phyloP scores from a whole-genome alignment of 2,888 invertebrate genomes.

The Hemithea aestivaria region DNA sequence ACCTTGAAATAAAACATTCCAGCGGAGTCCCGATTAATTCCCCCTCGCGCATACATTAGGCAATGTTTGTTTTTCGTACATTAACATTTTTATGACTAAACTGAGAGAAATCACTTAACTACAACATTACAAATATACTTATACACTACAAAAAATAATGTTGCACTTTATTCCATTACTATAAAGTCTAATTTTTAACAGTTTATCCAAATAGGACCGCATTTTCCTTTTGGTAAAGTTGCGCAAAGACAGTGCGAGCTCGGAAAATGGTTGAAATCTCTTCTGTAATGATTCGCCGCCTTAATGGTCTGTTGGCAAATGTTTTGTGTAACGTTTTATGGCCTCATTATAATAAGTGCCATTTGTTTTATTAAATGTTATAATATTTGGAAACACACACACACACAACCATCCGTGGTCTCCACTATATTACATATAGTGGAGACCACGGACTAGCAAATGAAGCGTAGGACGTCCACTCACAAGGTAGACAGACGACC shows the following conservation, averaged over 20 bases:
- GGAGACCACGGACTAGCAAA: too few relatives aligned
- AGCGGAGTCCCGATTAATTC: constrained; percentile 53
- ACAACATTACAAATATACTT: constrained; percentile 41
- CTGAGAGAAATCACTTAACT: constrained; percentile 71
- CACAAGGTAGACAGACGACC: too few relatives aligned
- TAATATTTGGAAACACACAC: too few relatives aligned
- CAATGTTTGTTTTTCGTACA: constrained; percentile 74
- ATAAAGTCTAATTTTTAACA: constrained; percentile 21
- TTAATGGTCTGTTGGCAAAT: constrained; percentile 21
- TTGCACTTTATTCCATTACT: constrained; percentile 9
- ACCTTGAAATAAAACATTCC: constrained; percentile 40
- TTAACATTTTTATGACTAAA: constrained; percentile 79
- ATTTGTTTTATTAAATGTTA: neutral
- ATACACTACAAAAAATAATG: constrained; percentile 3
- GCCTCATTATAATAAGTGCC: neutral
- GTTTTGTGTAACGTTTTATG: constrained; percentile 7
- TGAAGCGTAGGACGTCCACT: too few relatives aligned
- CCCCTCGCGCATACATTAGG: constrained; percentile 72
- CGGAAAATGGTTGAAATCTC: constrained; percentile 26
- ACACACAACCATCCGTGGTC: too few relatives aligned
- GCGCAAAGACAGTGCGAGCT: constrained; percentile 20
- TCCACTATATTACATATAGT: too few relatives aligned
- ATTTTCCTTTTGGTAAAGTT: constrained; percentile 2
- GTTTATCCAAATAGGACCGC: neutral
- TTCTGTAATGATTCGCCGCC: constrained; percentile 23